A percentile compares a stretch with the other conserved stretches of the same genome.
Evolutionary conservation across 1,140 invertebrate genomes (phyloP).

Genomic region (Cyphomyrmex costatus): DNA sequence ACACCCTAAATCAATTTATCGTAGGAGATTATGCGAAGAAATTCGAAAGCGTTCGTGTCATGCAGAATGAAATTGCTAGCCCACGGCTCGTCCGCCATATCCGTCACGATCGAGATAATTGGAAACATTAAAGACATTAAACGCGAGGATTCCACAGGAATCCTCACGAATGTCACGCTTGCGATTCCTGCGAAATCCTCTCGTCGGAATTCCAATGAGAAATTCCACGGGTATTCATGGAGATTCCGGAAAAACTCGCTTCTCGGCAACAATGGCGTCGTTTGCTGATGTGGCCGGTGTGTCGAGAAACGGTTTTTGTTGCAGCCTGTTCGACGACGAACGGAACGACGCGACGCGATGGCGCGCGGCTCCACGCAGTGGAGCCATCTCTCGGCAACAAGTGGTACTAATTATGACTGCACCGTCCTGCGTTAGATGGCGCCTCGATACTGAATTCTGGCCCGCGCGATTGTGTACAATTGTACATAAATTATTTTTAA

Average conservation of each 20-base stretch:
- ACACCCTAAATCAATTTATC: background rate
- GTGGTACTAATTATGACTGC: background rate
- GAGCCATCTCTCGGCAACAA: slow-evolving; percentile 75
- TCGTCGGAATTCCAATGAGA: background rate
- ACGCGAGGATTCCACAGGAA: background rate
- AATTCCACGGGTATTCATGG: background rate
- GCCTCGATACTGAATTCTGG: slow-evolving; percentile 34
- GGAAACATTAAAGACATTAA: background rate
- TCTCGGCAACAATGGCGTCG: slow-evolving; percentile 80
- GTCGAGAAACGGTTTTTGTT: slow-evolving; percentile 49
- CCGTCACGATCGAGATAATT: background rate
- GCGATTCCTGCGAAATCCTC: background rate
- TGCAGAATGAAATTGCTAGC: background rate
- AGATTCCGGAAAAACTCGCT: background rate
- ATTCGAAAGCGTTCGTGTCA: background rate
- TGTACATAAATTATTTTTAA: too few relatives aligned
- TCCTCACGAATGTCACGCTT: background rate
- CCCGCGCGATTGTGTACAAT: background rate
- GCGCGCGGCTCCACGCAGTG: slow-evolving; percentile 67
- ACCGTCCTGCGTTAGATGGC: slow-evolving; percentile 66
- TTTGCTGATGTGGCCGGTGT: slow-evolving; percentile 81
- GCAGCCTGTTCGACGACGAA: slow-evolving; percentile 62
- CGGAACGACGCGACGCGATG: slow-evolving; percentile 63
- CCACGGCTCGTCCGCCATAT: slow-evolving; percentile 18
- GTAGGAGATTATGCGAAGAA: background rate